A percentile compares a stretch with the other conserved stretches of the same genome.
Evolutionary conservation across 2,888 invertebrate species (phyloP).

Genomic region (Agrochola lota): DNA sequence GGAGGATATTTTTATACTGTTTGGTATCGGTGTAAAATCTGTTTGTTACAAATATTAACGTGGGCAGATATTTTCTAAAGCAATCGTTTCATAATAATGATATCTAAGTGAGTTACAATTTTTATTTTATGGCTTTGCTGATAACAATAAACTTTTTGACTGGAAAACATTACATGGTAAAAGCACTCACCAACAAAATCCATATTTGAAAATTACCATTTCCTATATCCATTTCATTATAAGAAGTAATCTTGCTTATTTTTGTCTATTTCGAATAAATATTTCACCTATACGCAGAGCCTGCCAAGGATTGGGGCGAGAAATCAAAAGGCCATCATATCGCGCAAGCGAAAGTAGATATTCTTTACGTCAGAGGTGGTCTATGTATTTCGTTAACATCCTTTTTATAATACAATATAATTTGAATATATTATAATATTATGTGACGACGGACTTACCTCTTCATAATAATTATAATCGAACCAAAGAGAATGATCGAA

Average conservation of each 20-base stretch:
- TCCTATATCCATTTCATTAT: background rate
- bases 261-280: background rate
- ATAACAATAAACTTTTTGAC: background rate
- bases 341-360: conserved; percentile 52
- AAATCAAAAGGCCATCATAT: conserved; percentile 48
- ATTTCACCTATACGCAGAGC: background rate
- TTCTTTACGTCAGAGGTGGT: conserved; percentile 39
- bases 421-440: background rate
- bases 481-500: background rate
- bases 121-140: background rate
- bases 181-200: background rate
- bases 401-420: conserved; percentile 4
- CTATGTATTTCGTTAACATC: conserved; percentile 4
- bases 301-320: conserved; percentile 30
- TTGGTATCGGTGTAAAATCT: background rate
- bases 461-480: too few relatives aligned
- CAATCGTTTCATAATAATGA: background rate
- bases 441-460: background rate
- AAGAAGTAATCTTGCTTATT: background rate
- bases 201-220: background rate
- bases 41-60: background rate
- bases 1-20: background rate
- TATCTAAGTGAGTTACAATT: background rate
- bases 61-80: background rate
- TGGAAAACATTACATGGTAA: background rate